These are phyloP conservation scores for Sitophilus oryzae DNA, from an alignment of 1,140 invertebrate species.

Conservation along the genomic window DNA sequence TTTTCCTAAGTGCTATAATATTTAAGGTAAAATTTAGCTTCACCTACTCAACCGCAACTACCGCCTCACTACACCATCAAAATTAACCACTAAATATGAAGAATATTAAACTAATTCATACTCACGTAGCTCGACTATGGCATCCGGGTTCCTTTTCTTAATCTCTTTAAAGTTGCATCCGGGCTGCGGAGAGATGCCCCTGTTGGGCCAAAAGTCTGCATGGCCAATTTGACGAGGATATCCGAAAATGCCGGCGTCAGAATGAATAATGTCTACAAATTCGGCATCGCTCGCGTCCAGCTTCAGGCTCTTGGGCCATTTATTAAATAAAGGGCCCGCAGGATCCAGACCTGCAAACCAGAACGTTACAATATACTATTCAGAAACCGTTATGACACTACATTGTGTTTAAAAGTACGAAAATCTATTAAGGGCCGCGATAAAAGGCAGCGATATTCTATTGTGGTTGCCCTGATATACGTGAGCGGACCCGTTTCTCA, in stretches of 20 bases:
- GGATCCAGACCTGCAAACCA: conserved; percentile 50
- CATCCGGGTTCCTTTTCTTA: conserved; percentile 36
- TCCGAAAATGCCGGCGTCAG: conserved; percentile 62
- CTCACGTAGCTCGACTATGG: conserved; percentile 36
- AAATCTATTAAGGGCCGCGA: not conserved
- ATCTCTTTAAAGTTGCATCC: conserved; percentile 54
- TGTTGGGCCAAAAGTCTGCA: conserved; percentile 68
- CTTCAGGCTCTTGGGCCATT: conserved; percentile 42
- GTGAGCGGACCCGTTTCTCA: too few species aligned
- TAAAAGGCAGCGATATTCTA: not conserved
- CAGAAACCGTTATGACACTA: not conserved
- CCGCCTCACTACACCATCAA: too few species aligned
- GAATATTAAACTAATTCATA: too few species aligned
- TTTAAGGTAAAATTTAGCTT: too few species aligned
- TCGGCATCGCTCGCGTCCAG: conserved; percentile 56
- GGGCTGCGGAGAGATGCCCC: conserved; percentile 57
- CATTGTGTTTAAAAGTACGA: not conserved
- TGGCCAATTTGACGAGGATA: conserved; percentile 57
- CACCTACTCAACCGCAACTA: too few species aligned
- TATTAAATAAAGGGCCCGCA: conserved; percentile 49
- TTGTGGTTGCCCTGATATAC: too few species aligned
- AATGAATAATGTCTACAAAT: conserved; percentile 75
- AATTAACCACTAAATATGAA: too few species aligned
- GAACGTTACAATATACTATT: not conserved
- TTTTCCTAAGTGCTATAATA: too few species aligned